These are phyloP conservation scores for Rhynchonema sp. DNA, from an alignment of 2,888 invertebrate species.

Conservation along the genomic window DNA sequence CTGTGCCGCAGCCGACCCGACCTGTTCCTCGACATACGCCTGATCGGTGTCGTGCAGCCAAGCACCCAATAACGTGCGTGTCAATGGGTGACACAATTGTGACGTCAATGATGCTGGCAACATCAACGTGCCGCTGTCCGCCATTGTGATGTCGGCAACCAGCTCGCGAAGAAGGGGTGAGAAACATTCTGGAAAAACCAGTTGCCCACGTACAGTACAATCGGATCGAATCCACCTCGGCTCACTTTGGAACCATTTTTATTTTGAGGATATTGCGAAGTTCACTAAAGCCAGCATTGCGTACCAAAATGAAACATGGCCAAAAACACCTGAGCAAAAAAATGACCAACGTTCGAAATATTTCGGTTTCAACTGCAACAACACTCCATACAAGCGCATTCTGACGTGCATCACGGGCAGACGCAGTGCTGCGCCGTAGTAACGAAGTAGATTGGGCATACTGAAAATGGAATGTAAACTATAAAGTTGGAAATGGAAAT, in stretches of 20 bases:
- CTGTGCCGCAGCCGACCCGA: constrained; percentile 28
- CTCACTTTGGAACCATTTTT: too few species aligned
- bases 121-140: constrained; percentile 67
- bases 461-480: constrained; percentile 38
- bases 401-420: constrained; percentile 40
- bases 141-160: constrained; percentile 75
- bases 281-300: constrained; percentile 50
- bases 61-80: constrained; percentile 73
- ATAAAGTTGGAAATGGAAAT: too few species aligned
- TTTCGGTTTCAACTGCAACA: constrained; percentile 53
- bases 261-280: too few species aligned
- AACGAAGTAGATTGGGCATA: constrained; percentile 60
- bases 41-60: constrained; percentile 82
- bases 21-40: constrained; percentile 88
- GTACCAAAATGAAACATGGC: constrained; percentile 17
- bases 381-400: constrained; percentile 69
- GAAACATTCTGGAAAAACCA: constrained; percentile 36
- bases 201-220: not conserved
- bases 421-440: constrained; percentile 51
- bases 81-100: constrained; percentile 64
- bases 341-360: constrained; percentile 48
- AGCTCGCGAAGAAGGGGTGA: constrained; percentile 70
- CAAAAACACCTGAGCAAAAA: not conserved
- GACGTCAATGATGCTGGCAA: constrained; percentile 65
- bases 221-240: too few species aligned